Conservation (phyloP, 37 sponge, comb jelly and placozoan genomes). For the Aplysina aerophoba region DNA sequence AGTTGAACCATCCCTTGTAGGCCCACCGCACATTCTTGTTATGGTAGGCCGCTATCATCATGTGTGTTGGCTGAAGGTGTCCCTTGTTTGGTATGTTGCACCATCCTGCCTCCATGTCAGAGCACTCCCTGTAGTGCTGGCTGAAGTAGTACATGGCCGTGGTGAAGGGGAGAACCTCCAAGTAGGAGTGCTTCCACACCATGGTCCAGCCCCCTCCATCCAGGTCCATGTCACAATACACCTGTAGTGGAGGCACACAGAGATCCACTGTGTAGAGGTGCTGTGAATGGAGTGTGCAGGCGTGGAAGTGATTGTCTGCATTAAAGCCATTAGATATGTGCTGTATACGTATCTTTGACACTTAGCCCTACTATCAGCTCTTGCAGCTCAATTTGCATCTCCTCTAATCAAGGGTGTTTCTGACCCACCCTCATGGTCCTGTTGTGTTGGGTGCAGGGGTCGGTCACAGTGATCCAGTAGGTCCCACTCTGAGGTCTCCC, state of each 20-base stretch:
- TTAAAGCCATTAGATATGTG: no score
- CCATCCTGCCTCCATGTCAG: constrained; percentile 23
- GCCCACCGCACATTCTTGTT: constrained; percentile 3
- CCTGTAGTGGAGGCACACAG: no score
- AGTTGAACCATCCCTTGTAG: constrained; percentile 45
- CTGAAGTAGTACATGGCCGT: constrained; percentile 26
- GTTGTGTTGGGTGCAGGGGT: not conserved
- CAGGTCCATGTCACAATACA: constrained; percentile 32
- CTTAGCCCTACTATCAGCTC: no score
- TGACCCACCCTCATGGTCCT: no score
- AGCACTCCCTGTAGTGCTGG: constrained; percentile 11
- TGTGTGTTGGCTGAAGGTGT: constrained; percentile 33
- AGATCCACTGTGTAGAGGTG: no score
- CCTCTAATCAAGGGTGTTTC: no score
- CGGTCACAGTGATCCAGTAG: constrained; percentile 12
- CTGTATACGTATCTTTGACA: no score
- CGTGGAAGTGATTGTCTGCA: no score
- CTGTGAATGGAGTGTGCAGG: no score
- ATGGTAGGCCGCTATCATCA: constrained; percentile 36
- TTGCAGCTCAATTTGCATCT: no score
- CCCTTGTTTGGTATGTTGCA: constrained; percentile 36
- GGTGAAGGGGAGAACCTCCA: constrained; percentile 30
- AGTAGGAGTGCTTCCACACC: constrained; percentile 47
- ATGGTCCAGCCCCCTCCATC: constrained; percentile 46
- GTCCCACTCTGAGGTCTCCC: constrained; percentile 1